Percentiles rank a stretch among this genome's conserved stretches.
These are phyloP conservation scores for Acestrorhynchus altus DNA, from an alignment of 2,797 vertebrate species.

Conservation along the genomic window DNA sequence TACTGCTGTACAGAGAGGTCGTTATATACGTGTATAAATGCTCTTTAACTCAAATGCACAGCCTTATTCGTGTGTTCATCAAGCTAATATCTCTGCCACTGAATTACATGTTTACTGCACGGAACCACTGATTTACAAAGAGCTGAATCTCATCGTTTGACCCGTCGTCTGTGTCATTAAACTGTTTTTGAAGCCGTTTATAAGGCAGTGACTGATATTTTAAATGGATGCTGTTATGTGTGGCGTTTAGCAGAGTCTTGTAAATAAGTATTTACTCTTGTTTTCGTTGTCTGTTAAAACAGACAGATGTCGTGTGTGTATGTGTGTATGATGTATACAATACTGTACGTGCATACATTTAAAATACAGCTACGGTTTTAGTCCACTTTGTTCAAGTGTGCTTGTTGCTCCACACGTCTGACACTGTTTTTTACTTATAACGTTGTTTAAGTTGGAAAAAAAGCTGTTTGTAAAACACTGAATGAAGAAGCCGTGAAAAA, in stretches of 20 bases:
- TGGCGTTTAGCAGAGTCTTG: background rate
- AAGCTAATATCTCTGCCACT: background rate
- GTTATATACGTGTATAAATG: background rate
- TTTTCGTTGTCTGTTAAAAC: background rate
- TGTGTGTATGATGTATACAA: too few species aligned
- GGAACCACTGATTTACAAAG: background rate
- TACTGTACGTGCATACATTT: too few species aligned
- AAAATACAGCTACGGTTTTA: too few species aligned
- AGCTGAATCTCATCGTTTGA: background rate
- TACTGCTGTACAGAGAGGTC: constrained; percentile 18
- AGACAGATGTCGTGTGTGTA: too few species aligned
- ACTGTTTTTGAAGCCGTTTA: background rate
- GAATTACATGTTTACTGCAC: background rate
- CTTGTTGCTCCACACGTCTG: too few species aligned
- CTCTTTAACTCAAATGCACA: background rate
- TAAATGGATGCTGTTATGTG: background rate
- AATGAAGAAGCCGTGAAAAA: too few species aligned
- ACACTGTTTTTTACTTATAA: too few species aligned
- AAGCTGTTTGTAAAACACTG: too few species aligned
- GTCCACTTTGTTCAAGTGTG: too few species aligned
- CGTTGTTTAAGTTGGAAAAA: too few species aligned
- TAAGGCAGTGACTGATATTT: background rate
- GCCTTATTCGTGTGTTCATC: background rate
- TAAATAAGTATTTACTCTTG: background rate
- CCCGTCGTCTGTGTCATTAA: background rate